phyloP scores from a whole-genome alignment of 2,797 vertebrate species.

The Poeciliopsis gracilis region DNA sequence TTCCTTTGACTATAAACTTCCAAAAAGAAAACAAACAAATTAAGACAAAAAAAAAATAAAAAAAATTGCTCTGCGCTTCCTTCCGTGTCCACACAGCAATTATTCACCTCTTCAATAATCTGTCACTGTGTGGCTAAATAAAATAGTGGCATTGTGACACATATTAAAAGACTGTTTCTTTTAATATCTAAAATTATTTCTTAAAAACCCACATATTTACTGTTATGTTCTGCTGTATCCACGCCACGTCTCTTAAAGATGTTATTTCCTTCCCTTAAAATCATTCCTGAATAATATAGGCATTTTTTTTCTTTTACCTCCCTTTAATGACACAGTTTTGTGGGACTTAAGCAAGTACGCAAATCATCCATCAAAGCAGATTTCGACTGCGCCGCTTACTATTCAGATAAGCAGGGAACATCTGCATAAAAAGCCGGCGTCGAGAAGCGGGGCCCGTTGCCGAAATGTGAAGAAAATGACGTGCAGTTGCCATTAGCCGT shows the following conservation, averaged over 20 bases:
- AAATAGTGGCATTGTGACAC: not conserved
- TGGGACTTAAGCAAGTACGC: not conserved
- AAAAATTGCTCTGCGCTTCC: not conserved
- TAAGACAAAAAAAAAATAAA: not conserved
- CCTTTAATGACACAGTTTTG: not conserved
- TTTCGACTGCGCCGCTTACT: not conserved
- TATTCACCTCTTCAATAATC: not conserved
- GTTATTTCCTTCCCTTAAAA: not conserved
- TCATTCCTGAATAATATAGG: not conserved
- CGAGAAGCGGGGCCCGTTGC: not conserved
- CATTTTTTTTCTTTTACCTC: not conserved
- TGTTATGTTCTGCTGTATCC: not conserved
- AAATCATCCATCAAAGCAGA: not conserved
- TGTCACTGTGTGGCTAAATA: not conserved
- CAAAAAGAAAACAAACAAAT: not conserved
- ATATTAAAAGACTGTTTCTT: not conserved
- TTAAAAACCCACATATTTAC: not conserved
- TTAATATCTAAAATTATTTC: not conserved
- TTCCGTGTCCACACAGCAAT: not conserved
- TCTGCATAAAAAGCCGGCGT: constrained; percentile 15
- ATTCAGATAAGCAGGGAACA: constrained; percentile 7
- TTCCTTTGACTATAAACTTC: not conserved
- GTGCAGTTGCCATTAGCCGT: not conserved
- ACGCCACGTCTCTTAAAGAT: not conserved
- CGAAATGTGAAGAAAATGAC: not conserved